Percentiles rank a stretch among this genome's conserved stretches.
These are phyloP conservation scores for Coranthus polyacanthus DNA, from an alignment of 2,797 vertebrate genomes.

Conservation along the genomic window DNA sequence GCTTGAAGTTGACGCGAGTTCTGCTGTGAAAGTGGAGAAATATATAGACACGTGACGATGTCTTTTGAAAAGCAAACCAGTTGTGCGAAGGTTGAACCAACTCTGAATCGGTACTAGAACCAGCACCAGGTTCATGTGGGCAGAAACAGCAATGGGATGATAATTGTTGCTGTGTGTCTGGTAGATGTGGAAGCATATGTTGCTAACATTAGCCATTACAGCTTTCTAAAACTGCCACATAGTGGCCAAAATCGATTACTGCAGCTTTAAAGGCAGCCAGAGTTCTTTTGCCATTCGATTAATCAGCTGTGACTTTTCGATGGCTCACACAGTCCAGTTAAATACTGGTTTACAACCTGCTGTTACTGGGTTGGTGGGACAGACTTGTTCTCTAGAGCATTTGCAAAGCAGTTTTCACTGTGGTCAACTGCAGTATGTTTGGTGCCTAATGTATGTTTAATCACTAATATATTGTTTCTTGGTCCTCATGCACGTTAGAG, in stretches of 20 bases:
- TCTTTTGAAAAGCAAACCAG: too few species aligned
- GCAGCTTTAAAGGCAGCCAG: too few species aligned
- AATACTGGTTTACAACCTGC: constrained; percentile 10
- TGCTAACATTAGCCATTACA: not conserved
- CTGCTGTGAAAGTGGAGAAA: too few species aligned
- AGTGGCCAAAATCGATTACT: not conserved
- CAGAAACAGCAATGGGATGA: not conserved
- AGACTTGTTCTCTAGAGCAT: too few species aligned
- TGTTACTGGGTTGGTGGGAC: constrained; percentile 10
- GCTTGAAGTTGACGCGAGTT: too few species aligned
- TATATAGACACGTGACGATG: too few species aligned
- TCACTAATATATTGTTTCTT: constrained; percentile 26
- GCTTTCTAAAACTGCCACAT: too few species aligned
- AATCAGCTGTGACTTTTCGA: constrained; percentile 5
- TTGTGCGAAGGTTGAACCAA: too few species aligned
- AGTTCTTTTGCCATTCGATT: too few species aligned
- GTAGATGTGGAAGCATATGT: not conserved
- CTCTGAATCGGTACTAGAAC: too few species aligned
- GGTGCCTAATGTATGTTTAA: constrained; percentile 38
- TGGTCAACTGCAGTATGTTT: too few species aligned
- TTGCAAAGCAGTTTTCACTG: too few species aligned
- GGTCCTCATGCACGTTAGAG: constrained; percentile 51
- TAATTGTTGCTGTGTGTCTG: not conserved
- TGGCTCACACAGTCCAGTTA: not conserved
- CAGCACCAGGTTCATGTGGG: not conserved